Evolutionary conservation across 2,797 vertebrate species (phyloP), one percentile per base, ranked within the genome.

Genomic region (Champsocephalus gunnari): DNA sequence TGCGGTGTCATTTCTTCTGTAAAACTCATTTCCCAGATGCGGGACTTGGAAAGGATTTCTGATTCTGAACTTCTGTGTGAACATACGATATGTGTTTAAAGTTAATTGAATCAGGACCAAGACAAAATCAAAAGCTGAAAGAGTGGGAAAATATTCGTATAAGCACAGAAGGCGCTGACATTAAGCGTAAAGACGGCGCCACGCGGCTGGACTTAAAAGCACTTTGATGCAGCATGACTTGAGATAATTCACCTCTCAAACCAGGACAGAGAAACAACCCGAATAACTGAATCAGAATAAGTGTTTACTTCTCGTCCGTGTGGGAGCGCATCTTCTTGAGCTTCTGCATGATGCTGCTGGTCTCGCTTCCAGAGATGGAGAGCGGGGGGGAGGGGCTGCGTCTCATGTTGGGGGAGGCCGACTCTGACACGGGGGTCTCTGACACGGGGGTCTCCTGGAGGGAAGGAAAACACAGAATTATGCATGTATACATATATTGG

Each of bases 311-410:
- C 88, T 99, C 97, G 88, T 99, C 98, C 96, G 96, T 98, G 82
- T 96, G 97, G 81, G 96, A 97, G 83, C 96, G 96, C 97, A 99
- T 99, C 94, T 98, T 99, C 93, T 99, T 99, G 38, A 99, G 95
- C 85, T 98, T 99, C 91, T 99, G 97, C 98, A 99, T 98, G 90
- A 99, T 99, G 93, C 98, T 99, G 92, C 98, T 99, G 0, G 98
- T 99, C 87, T 99, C 98, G 73, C 97, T 99, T 85, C 97, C 98
- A 32, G 98, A 99, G 70, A 98, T 88, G 0, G 98, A 99, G 51
- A 96, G 73, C 0, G 97, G 94, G 11, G 93, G 93, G 56, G 98
- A 99, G 71, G 96, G 95, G 82, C 96, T 98, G 51, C 96, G 97
- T 21, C 91, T 91, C 1, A 92, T 88, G 77, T 92, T 95, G 24